These are phyloP conservation scores for Mesoclemmys tuberculata DNA, from an alignment of 2,113 vertebrate genomes.

Conservation along the genomic window DNA sequence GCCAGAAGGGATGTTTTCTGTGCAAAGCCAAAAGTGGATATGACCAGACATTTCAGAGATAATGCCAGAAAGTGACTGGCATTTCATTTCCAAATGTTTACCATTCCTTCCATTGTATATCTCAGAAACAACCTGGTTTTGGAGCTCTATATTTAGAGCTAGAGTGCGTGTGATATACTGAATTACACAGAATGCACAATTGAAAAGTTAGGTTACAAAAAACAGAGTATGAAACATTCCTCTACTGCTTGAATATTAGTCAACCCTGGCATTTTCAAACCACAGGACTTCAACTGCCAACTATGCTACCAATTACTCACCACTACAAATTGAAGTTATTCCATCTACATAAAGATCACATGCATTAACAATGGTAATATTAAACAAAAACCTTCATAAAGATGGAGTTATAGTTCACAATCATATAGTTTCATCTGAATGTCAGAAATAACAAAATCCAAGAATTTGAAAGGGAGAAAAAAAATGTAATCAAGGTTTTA, in stretches of 20 bases:
- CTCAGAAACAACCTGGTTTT: conserved; percentile 35
- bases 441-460: neutral
- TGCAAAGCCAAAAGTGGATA: conserved; percentile 34
- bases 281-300: neutral
- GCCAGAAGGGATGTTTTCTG: neutral
- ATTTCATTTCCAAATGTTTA: conserved; percentile 23
- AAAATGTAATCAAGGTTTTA: too few relatives aligned
- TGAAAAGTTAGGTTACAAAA: conserved; percentile 30
- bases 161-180: conserved; percentile 28
- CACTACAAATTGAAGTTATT: neutral
- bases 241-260: neutral
- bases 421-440: too few relatives aligned
- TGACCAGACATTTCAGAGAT: too few relatives aligned
- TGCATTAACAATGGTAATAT: neutral
- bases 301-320: neutral
- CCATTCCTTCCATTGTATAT: neutral
- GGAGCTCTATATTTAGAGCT: neutral
- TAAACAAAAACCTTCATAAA: neutral
- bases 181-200: conserved; percentile 36
- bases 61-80: too few relatives aligned
- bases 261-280: neutral
- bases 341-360: neutral
- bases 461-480: neutral
- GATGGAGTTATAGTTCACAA: neutral
- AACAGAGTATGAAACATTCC: neutral